Conservation (phyloP, 2,797 vertebrate species). For the Siniperca obscura region DNA sequence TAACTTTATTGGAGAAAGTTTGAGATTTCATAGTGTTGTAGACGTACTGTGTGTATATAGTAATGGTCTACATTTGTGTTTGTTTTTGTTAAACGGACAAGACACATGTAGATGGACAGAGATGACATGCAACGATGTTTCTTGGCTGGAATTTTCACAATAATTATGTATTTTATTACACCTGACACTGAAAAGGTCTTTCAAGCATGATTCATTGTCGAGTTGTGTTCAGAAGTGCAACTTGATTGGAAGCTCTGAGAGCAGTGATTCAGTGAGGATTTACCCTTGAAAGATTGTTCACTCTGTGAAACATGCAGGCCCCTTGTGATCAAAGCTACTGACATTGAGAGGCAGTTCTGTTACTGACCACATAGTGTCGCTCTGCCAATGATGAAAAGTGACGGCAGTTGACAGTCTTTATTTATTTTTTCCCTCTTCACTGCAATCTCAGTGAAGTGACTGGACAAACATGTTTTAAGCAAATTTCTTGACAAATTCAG, state of each 20-base stretch:
- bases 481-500: not conserved
- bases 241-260: no score
- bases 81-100: not conserved
- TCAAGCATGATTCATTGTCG: not conserved
- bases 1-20: not conserved
- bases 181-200: not conserved
- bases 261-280: not conserved
- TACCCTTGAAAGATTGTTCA: not conserved
- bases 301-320: not conserved
- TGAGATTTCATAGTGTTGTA: not conserved
- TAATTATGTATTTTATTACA: not conserved
- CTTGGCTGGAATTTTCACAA: not conserved
- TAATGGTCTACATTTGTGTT: not conserved
- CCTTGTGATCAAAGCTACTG: not conserved
- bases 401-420: not conserved
- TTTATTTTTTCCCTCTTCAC: not conserved
- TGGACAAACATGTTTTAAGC: not conserved
- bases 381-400: constrained; percentile 1
- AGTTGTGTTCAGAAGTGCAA: not conserved
- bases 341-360: constrained; percentile 18
- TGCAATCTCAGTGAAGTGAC: not conserved
- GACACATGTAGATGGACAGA: not conserved
- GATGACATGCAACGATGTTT: no score
- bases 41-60: no score
- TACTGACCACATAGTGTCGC: constrained; percentile 57